phyloP scores from a whole-genome alignment of 2,888 invertebrate genomes.

The Agrochola lychnidis region DNA sequence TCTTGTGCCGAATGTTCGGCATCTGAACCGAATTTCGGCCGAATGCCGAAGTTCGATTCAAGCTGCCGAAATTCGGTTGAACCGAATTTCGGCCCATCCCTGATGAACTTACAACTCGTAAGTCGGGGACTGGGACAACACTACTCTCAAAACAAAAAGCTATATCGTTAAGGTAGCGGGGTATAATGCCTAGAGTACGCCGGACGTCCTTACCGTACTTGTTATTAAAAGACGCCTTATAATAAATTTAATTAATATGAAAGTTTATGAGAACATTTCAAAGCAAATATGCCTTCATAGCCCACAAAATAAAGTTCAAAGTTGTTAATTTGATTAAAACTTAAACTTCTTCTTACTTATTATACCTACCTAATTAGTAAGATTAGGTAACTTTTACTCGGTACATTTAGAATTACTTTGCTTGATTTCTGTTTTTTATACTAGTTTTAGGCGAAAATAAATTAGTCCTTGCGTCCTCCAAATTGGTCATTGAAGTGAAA shows the following conservation, averaged over 20 bases:
- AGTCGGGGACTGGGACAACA: no score
- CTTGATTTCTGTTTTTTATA: slow-evolving; percentile 16
- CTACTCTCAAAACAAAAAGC: no score
- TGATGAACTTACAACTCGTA: no score
- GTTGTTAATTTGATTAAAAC: slow-evolving; percentile 53
- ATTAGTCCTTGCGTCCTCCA: neutral
- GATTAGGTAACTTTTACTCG: slow-evolving; percentile 43
- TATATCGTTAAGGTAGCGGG: neutral
- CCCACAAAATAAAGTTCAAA: slow-evolving; percentile 51
- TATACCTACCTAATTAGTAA: slow-evolving; percentile 46
- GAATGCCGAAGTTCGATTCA: no score
- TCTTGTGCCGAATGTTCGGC: no score
- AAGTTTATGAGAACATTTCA: slow-evolving; percentile 30
- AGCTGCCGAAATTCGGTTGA: no score
- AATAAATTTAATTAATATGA: slow-evolving; percentile 32
- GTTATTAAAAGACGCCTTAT: neutral
- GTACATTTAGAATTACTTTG: slow-evolving; percentile 29
- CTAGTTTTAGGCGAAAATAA: slow-evolving; percentile 3
- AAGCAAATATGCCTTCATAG: slow-evolving; percentile 37
- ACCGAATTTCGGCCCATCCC: no score
- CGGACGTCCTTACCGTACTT: no score
- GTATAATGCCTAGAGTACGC: neutral
- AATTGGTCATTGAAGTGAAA: neutral
- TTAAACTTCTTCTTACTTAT: slow-evolving; percentile 42
- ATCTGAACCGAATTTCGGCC: no score